phyloP scores from a whole-genome alignment of 2,797 vertebrate species.

The Falco naumanni region DNA sequence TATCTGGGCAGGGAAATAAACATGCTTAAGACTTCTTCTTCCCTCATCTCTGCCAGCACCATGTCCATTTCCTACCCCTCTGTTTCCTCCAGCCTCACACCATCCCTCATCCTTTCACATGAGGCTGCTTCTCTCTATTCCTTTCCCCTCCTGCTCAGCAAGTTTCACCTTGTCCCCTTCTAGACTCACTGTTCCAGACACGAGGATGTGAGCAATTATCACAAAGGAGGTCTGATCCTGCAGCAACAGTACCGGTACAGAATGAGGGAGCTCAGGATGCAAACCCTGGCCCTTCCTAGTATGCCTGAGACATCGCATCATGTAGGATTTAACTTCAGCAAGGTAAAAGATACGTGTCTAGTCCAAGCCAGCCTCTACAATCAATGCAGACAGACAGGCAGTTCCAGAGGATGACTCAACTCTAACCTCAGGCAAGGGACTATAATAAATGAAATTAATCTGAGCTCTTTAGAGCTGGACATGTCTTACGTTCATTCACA shows the following conservation, averaged over 20 bases:
- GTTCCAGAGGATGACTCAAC: not conserved
- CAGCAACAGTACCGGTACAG: not conserved
- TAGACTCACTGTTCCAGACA: not conserved
- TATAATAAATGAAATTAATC: not conserved
- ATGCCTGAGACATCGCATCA: accelerated
- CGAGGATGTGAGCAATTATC: not conserved
- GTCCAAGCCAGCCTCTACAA: not conserved
- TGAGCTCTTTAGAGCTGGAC: not conserved
- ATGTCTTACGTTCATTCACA: not conserved
- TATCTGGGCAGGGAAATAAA: not conserved
- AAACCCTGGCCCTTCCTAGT: not conserved
- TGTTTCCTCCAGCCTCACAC: not conserved
- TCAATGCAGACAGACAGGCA: not conserved
- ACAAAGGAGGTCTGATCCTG: not conserved
- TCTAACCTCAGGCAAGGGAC: not conserved
- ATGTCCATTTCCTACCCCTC: not conserved
- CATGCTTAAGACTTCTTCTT: not conserved
- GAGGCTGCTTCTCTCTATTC: not conserved
- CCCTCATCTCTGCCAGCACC: not conserved
- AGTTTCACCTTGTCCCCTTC: no score
- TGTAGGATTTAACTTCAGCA: not conserved
- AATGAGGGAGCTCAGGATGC: not conserved
- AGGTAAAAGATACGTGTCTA: not conserved
- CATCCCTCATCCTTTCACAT: not conserved
- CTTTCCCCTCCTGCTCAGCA: not conserved